Conservation (phyloP, 1,140 invertebrate genomes). For the Rhagoletis zephyria region DNA sequence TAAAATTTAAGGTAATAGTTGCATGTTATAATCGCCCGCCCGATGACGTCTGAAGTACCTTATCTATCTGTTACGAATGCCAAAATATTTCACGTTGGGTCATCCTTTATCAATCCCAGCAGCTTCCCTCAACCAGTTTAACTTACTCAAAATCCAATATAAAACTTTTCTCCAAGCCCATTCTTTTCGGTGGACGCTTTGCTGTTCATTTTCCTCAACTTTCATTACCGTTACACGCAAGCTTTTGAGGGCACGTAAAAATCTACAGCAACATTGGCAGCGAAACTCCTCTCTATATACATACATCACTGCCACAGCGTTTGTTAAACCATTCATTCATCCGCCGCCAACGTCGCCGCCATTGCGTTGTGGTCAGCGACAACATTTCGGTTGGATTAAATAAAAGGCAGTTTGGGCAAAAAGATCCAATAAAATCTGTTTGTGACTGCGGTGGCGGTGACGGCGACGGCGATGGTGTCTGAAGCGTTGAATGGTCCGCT, state of each 20-base stretch:
- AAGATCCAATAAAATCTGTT: slow-evolving; percentile 42
- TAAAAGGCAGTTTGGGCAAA: slow-evolving; percentile 38
- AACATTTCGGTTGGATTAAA: slow-evolving; percentile 42
- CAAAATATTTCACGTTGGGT: slow-evolving; percentile 13
- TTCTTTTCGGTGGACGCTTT: background rate
- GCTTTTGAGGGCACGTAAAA: background rate
- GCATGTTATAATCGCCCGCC: too few relatives aligned
- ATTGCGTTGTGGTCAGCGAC: slow-evolving; percentile 29
- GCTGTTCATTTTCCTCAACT: background rate
- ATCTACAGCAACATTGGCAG: background rate
- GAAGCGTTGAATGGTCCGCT: background rate
- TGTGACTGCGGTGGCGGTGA: slow-evolving; percentile 27
- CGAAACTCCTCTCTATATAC: background rate
- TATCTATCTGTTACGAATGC: too few relatives aligned
- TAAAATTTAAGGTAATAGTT: too few relatives aligned
- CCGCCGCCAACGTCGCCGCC: slow-evolving; percentile 15
- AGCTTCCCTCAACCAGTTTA: slow-evolving; percentile 17
- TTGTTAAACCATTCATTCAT: background rate
- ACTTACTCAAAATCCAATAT: slow-evolving; percentile 48
- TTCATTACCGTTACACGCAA: background rate
- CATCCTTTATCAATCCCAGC: background rate
- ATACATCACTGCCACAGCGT: background rate
- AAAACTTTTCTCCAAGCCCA: slow-evolving; percentile 13
- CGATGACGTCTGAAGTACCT: too few relatives aligned
- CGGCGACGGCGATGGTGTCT: background rate